These are phyloP conservation scores for Serrognathus titanus DNA, from an alignment of 2,888 invertebrate species.

Conservation along the genomic window DNA sequence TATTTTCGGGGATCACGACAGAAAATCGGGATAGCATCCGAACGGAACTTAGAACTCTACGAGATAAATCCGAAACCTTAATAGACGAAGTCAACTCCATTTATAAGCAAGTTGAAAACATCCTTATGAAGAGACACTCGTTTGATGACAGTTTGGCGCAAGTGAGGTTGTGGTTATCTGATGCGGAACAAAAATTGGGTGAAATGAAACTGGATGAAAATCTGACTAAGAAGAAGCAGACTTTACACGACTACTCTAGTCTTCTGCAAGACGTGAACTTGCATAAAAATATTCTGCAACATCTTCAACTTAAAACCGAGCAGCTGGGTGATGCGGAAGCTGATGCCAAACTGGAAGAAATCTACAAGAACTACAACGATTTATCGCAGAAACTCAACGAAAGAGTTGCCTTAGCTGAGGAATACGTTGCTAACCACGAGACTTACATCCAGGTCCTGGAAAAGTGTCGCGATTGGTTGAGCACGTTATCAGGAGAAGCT, in stretches of 20 bases:
- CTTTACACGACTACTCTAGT: slow-evolving; percentile 75
- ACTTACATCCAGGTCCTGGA: slow-evolving; percentile 77
- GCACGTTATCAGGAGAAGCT: slow-evolving; percentile 74
- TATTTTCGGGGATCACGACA: slow-evolving; percentile 80
- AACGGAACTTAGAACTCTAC: slow-evolving; percentile 72
- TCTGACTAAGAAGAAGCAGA: slow-evolving; percentile 84
- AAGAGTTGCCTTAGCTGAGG: slow-evolving; percentile 64
- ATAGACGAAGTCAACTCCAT: slow-evolving; percentile 81
- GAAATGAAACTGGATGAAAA: slow-evolving; percentile 72
- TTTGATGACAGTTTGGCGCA: slow-evolving; percentile 90
- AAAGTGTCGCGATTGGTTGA: slow-evolving; percentile 78
- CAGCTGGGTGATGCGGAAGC: slow-evolving; percentile 77
- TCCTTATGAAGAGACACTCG: slow-evolving; percentile 85
- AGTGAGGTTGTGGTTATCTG: slow-evolving; percentile 82
- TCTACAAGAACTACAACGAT: slow-evolving; percentile 68
- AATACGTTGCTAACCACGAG: slow-evolving; percentile 77
- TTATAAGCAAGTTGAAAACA: slow-evolving; percentile 83
- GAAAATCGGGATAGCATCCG: slow-evolving; percentile 84
- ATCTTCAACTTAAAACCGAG: slow-evolving; percentile 78
- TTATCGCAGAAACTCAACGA: slow-evolving; percentile 66
- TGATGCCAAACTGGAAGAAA: slow-evolving; percentile 68
- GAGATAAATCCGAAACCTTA: slow-evolving; percentile 80
- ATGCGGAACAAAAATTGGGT: slow-evolving; percentile 71
- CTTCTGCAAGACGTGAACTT: slow-evolving; percentile 82
- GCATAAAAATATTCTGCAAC: slow-evolving; percentile 80